These are phyloP conservation scores for Setipinna tenuifilis DNA, from an alignment of 2,797 vertebrate genomes.

Conservation along the genomic window DNA sequence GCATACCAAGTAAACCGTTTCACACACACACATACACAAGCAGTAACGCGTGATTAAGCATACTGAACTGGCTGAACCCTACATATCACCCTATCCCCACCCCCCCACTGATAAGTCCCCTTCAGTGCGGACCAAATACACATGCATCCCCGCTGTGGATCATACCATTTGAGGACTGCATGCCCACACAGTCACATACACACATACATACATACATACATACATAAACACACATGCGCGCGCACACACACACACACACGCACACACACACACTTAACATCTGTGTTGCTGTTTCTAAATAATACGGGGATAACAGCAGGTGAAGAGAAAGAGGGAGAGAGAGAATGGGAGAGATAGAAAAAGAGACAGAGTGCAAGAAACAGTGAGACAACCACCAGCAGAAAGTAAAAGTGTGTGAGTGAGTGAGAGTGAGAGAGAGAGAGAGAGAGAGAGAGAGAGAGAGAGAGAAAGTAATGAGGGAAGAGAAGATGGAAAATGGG, in stretches of 20 bases:
- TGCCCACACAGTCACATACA: background rate
- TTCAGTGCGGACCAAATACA: background rate
- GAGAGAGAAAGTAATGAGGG: background rate
- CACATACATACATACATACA: background rate
- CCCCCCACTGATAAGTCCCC: background rate
- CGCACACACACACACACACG: background rate
- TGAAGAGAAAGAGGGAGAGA: background rate
- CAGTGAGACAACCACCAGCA: too few species aligned
- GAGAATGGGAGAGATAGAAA: background rate
- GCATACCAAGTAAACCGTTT: background rate
- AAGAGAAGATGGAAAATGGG: background rate
- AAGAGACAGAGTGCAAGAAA: background rate
- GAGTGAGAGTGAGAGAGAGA: too few species aligned
- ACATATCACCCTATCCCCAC: background rate
- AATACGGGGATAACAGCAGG: background rate
- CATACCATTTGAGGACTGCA: background rate
- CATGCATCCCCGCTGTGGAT: background rate
- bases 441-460: too few species aligned
- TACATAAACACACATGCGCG: background rate
- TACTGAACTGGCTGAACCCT: background rate
- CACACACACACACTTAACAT: background rate
- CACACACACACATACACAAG: background rate
- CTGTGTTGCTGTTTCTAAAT: background rate
- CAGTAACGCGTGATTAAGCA: background rate
- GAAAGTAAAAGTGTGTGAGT: too few species aligned